Conservation (phyloP, 1,140 invertebrate genomes). For the Caenorhabditis inopinata region DNA sequence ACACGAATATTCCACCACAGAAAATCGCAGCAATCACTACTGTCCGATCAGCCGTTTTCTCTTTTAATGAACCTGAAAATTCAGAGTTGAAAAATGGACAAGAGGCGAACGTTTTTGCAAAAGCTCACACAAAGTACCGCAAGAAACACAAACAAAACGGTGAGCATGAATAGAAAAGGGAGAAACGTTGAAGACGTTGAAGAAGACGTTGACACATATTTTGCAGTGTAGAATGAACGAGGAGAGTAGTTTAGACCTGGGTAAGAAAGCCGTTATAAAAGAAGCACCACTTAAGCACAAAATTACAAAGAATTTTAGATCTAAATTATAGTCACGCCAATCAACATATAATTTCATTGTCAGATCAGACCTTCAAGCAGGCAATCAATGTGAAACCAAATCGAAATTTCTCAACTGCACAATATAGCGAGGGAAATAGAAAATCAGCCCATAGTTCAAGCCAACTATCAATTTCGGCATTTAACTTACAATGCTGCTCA, state of each 20-base stretch:
- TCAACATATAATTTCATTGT: too few relatives aligned
- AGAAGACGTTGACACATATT: neutral
- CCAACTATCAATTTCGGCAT: too few relatives aligned
- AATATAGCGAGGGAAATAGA: too few relatives aligned
- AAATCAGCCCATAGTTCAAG: too few relatives aligned
- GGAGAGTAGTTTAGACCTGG: neutral
- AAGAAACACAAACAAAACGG: neutral
- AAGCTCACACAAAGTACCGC: slow-evolving; percentile 16
- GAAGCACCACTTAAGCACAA: neutral
- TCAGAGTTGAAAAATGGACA: neutral
- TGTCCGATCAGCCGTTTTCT: slow-evolving; percentile 55
- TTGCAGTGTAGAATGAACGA: neutral
- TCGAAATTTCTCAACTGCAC: too few relatives aligned
- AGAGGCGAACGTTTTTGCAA: neutral
- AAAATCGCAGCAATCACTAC: slow-evolving; percentile 59
- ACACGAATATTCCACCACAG: slow-evolving; percentile 61
- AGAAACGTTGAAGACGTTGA: neutral
- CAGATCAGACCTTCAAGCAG: too few relatives aligned
- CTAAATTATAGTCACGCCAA: too few relatives aligned
- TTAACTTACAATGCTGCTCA: slow-evolving; percentile 65
- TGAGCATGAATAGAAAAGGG: too few relatives aligned
- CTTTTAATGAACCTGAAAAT: slow-evolving; percentile 55
- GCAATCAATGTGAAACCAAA: too few relatives aligned
- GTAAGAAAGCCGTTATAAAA: neutral
- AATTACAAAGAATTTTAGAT: neutral